phyloP scores from a whole-genome alignment of 2,797 vertebrate genomes.

The Valencia hispanica region DNA sequence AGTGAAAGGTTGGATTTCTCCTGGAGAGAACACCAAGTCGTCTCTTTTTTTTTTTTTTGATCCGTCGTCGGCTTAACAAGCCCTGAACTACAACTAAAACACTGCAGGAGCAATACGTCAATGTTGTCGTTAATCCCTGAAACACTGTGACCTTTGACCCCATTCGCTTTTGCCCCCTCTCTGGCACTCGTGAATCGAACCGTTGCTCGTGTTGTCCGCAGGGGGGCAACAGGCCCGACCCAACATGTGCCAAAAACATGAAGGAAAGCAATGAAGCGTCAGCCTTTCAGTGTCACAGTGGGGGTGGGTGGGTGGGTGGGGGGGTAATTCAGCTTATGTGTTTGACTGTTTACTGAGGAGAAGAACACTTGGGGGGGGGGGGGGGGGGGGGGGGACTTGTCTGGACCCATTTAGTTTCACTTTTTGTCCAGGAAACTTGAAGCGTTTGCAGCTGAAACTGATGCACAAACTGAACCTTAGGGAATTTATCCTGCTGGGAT shows the following conservation, averaged over 20 bases:
- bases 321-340: conserved; percentile 38
- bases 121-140: conserved; percentile 37
- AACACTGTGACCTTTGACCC: conserved; percentile 74
- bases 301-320: not conserved
- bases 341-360: conserved; percentile 54
- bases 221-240: conserved; percentile 28
- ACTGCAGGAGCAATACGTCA: conserved; percentile 41
- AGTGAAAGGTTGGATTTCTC: conserved; percentile 46
- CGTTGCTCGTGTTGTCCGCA: conserved; percentile 18
- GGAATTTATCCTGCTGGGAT: not conserved
- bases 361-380: conserved; percentile 36
- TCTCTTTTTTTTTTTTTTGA: conserved; percentile 43
- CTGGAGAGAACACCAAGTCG: conserved; percentile 20
- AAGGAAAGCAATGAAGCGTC: conserved; percentile 24
- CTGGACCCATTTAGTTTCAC: conserved; percentile 21
- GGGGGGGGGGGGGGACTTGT: conserved; percentile 7
- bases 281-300: conserved; percentile 53
- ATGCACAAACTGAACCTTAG: conserved; percentile 24
- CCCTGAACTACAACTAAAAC: not conserved
- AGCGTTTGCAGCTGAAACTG: conserved; percentile 39
- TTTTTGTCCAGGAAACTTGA: conserved; percentile 37
- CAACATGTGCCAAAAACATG: conserved; percentile 71
- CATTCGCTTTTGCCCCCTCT: conserved; percentile 36
- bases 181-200: conserved; percentile 66
- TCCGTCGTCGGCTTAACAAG: not conserved